A percentile compares a stretch with the other conserved stretches of the same genome.
These are phyloP conservation scores for Mimas tiliae DNA, from an alignment of 2,888 invertebrate species.

Conservation along the genomic window DNA sequence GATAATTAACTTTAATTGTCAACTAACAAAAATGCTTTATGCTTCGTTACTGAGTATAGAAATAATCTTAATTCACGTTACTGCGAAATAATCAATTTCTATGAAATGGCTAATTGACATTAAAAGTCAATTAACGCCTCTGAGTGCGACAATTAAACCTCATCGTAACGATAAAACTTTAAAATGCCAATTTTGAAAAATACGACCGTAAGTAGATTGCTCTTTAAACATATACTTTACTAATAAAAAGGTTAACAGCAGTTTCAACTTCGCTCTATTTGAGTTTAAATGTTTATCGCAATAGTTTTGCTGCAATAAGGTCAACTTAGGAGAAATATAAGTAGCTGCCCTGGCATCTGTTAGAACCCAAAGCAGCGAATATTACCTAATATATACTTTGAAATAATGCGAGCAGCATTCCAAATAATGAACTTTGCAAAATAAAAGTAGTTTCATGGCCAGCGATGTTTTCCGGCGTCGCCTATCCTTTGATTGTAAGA, in stretches of 20 bases:
- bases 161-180: no score
- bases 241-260: background rate
- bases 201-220: no score
- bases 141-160: no score
- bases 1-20: no score
- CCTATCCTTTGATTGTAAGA: conserved; percentile 43
- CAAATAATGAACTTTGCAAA: conserved; percentile 32
- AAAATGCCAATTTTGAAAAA: no score
- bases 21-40: no score
- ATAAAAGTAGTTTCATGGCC: conserved; percentile 69
- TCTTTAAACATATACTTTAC: background rate
- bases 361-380: conserved; percentile 11
- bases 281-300: background rate
- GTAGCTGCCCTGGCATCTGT: background rate
- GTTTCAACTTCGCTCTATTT: background rate
- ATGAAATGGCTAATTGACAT: no score
- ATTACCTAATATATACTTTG: conserved; percentile 17
- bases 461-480: conserved; percentile 60
- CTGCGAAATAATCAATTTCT: no score
- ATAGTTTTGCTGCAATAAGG: conserved; percentile 14
- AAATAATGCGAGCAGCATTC: conserved; percentile 25
- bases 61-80: no score
- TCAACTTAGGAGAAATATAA: background rate
- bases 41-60: no score
- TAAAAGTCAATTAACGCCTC: no score